These are phyloP conservation scores for Epinephelus lanceolatus DNA, from an alignment of 2,113 vertebrate genomes.

Conservation along the genomic window DNA sequence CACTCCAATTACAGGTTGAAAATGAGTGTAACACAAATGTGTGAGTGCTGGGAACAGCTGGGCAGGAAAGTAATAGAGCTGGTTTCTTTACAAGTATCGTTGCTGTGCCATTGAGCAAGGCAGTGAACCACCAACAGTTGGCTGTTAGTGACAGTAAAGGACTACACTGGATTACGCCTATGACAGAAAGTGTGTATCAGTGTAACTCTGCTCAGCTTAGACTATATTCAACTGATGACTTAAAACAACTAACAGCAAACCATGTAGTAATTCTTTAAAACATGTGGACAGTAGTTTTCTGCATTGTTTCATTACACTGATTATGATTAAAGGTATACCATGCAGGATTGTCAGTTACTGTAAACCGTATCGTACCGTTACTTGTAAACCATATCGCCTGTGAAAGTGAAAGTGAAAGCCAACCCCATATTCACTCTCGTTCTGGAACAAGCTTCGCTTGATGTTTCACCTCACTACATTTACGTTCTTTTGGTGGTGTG, in stretches of 20 bases:
- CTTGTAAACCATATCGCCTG: no score
- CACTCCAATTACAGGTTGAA: not conserved
- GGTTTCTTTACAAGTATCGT: not conserved
- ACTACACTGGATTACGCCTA: not conserved
- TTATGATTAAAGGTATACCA: not conserved
- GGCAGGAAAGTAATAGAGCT: not conserved
- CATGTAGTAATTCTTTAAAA: no score
- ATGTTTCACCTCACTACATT: no score
- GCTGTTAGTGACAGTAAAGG: not conserved
- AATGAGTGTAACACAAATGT: not conserved
- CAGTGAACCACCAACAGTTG: not conserved
- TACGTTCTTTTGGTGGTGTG: no score
- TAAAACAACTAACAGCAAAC: no score
- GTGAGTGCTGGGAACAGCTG: not conserved
- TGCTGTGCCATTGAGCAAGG: not conserved
- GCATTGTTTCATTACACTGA: constrained; percentile 3
- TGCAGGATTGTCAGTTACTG: no score
- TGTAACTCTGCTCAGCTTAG: no score
- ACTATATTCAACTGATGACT: no score
- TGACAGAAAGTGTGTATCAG: not conserved
- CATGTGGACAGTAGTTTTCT: not conserved
- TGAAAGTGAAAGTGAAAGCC: no score
- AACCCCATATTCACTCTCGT: no score
- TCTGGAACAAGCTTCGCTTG: not conserved
- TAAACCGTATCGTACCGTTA: no score